A percentile compares a stretch with the other conserved stretches of the same genome.
Evolutionary conservation across 2,888 invertebrate species (phyloP).

Genomic region (Drosophila meridiana): DNA sequence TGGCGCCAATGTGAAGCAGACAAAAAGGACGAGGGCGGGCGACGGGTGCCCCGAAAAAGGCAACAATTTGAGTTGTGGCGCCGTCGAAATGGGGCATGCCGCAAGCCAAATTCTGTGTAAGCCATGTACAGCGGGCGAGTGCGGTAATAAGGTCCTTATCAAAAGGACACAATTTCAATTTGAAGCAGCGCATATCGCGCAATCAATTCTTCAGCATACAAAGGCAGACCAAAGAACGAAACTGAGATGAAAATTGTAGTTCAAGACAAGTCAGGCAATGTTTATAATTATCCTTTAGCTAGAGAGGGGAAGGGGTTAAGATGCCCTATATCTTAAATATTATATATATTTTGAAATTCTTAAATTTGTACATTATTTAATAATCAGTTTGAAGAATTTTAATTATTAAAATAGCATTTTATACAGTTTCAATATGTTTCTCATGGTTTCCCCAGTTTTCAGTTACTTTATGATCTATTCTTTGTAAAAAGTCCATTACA

Average conservation of each 20-base stretch:
- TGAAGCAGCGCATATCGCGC: conserved; percentile 18
- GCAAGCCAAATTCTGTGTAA: conserved; percentile 14
- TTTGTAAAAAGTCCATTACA: too few relatives aligned
- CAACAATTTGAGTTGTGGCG: conserved; percentile 36
- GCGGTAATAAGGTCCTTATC: conserved; percentile 29
- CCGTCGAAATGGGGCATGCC: conserved; percentile 29
- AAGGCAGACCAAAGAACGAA: background rate
- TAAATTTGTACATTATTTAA: too few relatives aligned
- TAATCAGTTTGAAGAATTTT: too few relatives aligned
- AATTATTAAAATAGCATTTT: too few relatives aligned
- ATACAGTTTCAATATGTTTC: too few relatives aligned
- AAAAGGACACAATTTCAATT: conserved; percentile 33
- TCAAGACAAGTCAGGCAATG: conserved; percentile 2
- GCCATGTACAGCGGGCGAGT: background rate
- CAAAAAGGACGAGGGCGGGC: conserved; percentile 25
- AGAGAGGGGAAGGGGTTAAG: background rate
- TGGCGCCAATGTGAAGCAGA: conserved; percentile 67
- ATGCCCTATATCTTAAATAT: too few relatives aligned
- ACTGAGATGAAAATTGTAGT: conserved; percentile 4
- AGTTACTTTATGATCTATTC: too few relatives aligned
- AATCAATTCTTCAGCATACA: conserved; percentile 10
- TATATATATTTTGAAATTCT: too few relatives aligned
- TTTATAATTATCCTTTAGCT: background rate
- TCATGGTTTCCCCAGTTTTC: too few relatives aligned
- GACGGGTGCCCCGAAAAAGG: background rate